A percentile compares a stretch with the other conserved stretches of the same genome.
These are phyloP conservation scores for Benitochromis conjunctus DNA, from an alignment of 2,113 vertebrate genomes.

Conservation along the genomic window DNA sequence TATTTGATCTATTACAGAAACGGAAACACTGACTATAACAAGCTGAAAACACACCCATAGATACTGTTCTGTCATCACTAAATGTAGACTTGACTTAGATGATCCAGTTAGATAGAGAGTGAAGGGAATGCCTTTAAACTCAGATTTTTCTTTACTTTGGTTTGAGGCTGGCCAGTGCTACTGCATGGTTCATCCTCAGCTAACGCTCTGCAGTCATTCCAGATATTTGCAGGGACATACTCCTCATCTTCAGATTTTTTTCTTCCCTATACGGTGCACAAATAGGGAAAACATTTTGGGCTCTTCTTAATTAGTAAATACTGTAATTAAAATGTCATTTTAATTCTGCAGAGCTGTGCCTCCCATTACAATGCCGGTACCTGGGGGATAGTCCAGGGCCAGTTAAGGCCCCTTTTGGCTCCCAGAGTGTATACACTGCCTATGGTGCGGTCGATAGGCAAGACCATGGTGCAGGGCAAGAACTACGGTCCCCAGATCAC, in stretches of 20 bases:
- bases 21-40: not conserved
- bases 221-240: not conserved
- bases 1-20: not conserved
- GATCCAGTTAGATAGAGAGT: too few species aligned
- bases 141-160: not conserved
- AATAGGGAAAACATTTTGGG: not conserved
- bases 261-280: not conserved
- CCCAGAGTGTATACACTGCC: slow-evolving; percentile 79
- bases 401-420: slow-evolving; percentile 75
- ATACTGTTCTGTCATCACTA: too few species aligned
- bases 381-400: slow-evolving; percentile 76
- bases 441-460: slow-evolving; percentile 78
- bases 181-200: not conserved
- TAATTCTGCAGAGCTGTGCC: slow-evolving; percentile 59
- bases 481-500: slow-evolving; percentile 82
- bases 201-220: not conserved
- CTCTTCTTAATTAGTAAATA: not conserved
- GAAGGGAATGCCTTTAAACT: fast-evolving
- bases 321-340: not conserved
- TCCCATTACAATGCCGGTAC: slow-evolving; percentile 78
- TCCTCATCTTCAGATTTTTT: not conserved
- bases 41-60: not conserved
- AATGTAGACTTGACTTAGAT: too few species aligned
- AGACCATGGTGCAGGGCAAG: slow-evolving; percentile 81
- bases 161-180: not conserved